Conservation (phyloP, 2,113 vertebrate species). For the Cyanistes caeruleus region DNA sequence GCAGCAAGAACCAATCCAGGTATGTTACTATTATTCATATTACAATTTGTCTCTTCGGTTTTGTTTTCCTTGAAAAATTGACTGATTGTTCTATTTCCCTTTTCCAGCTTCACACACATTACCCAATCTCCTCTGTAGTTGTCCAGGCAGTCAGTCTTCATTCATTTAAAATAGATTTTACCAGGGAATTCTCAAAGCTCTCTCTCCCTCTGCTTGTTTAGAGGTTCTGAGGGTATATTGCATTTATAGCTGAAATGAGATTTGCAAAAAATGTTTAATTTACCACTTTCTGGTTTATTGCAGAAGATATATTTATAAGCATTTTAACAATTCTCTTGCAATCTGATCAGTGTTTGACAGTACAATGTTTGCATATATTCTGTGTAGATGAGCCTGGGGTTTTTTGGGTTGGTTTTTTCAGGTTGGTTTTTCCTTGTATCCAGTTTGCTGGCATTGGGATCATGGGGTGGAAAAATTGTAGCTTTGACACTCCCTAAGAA, state of each 20-base stretch:
- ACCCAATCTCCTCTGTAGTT: not conserved
- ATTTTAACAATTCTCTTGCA: not conserved
- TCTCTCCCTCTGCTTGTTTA: not conserved
- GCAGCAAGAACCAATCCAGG: conserved; percentile 97
- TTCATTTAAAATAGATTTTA: not conserved
- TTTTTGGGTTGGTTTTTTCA: not conserved
- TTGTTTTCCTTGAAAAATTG: not conserved
- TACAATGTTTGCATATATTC: not conserved
- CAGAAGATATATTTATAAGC: not conserved
- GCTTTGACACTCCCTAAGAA: not conserved
- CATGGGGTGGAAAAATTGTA: not conserved
- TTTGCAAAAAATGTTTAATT: not conserved
- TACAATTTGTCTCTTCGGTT: not conserved
- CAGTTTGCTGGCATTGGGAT: not conserved
- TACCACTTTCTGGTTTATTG: not conserved
- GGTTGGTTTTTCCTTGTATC: not conserved
- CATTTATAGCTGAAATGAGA: not conserved
- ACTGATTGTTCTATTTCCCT: not conserved
- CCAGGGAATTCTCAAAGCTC: not conserved
- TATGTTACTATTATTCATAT: conserved; percentile 51
- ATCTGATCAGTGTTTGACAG: not conserved
- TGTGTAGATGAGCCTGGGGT: not conserved
- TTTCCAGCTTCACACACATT: not conserved
- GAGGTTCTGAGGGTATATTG: not conserved
- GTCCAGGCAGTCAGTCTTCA: not conserved